phyloP scores from a whole-genome alignment of 2,888 invertebrate genomes.

The Hydraecia micacea region DNA sequence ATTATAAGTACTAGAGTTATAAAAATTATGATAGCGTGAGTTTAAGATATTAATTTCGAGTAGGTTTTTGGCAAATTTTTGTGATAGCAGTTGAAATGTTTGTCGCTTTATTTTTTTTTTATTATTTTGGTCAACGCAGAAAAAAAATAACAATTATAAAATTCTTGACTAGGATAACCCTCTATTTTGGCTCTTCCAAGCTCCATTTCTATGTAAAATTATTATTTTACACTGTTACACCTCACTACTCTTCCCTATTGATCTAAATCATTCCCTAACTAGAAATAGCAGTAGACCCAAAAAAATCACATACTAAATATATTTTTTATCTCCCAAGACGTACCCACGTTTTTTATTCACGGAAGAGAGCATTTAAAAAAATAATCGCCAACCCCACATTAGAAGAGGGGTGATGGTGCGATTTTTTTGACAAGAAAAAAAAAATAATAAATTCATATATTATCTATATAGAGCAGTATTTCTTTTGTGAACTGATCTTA shows the following conservation, averaged over 20 bases:
- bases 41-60: background rate
- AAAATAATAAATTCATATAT: slow-evolving; percentile 81
- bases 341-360: slow-evolving; percentile 86
- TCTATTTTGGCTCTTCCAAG: background rate
- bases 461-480: slow-evolving; percentile 79
- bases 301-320: slow-evolving; percentile 49
- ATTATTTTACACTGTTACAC: slow-evolving; percentile 52
- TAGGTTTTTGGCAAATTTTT: background rate
- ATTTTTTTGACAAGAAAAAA: slow-evolving; percentile 66
- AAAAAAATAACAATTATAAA: background rate
- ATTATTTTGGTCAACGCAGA: background rate
- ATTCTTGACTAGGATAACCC: too few species aligned
- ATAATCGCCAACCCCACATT: slow-evolving; percentile 70
- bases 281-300: slow-evolving; percentile 20
- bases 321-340: slow-evolving; percentile 57
- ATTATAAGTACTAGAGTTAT: slow-evolving; percentile 21
- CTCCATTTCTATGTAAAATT: background rate
- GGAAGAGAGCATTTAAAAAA: slow-evolving; percentile 72
- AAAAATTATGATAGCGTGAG: background rate
- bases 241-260: slow-evolving; percentile 35
- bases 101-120: background rate
- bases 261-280: slow-evolving; percentile 72
- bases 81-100: background rate
- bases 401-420: slow-evolving; percentile 82
- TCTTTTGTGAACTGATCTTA: slow-evolving; percentile 60